Evolutionary conservation across 1,140 invertebrate species (phyloP).

Genomic region (Mactra quadrangularis): DNA sequence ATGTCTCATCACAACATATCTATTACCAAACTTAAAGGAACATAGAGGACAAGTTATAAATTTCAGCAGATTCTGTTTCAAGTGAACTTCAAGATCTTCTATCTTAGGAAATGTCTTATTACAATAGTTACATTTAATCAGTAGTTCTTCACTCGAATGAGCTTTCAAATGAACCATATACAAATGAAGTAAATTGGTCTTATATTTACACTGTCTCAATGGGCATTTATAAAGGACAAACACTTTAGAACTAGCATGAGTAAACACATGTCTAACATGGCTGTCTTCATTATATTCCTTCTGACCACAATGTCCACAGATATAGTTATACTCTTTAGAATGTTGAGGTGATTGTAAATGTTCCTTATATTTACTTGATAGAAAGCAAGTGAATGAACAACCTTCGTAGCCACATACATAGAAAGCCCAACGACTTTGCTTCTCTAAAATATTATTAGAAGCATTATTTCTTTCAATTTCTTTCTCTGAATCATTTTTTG

Average conservation of each 20-base stretch:
- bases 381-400: constrained; percentile 37
- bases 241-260: constrained; percentile 52
- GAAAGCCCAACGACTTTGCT: constrained; percentile 36
- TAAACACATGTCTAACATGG: constrained; percentile 56
- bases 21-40: constrained; percentile 61
- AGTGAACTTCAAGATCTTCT: constrained; percentile 42
- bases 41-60: constrained; percentile 61
- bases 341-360: constrained; percentile 47
- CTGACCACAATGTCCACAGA: constrained; percentile 62
- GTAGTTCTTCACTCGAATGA: constrained; percentile 27
- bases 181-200: constrained; percentile 59
- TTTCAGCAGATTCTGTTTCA: constrained; percentile 57
- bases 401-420: constrained; percentile 57
- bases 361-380: constrained; percentile 43
- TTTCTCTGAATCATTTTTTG: background rate
- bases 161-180: constrained; percentile 47
- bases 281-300: constrained; percentile 51
- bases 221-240: constrained; percentile 60
- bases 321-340: constrained; percentile 38
- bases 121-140: constrained; percentile 51
- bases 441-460: constrained; percentile 12
- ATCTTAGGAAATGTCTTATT: constrained; percentile 43
- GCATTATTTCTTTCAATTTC: background rate
- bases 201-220: constrained; percentile 44
- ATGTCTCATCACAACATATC: constrained; percentile 37